Evolutionary conservation across 2,113 vertebrate species (phyloP).

Genomic region (Columbina picui): DNA sequence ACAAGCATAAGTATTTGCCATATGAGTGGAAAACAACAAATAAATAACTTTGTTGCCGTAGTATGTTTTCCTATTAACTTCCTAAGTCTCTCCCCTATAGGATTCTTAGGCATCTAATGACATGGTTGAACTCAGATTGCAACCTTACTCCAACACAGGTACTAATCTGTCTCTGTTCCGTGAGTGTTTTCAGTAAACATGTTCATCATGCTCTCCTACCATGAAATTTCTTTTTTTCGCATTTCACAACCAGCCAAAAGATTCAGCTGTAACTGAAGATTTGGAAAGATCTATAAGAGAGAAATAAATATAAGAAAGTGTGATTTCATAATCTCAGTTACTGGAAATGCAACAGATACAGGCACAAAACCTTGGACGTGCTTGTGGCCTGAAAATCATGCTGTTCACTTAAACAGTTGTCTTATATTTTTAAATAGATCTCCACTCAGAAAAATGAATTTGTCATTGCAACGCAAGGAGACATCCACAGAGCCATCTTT

Average conservation of each 20-base stretch:
- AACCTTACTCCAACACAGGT: rapidly evolving
- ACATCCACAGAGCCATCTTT: background rate
- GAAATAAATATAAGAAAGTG: background rate
- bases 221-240: background rate
- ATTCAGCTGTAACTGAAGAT: background rate
- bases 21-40: background rate
- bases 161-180: background rate
- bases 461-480: background rate
- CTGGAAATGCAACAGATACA: background rate
- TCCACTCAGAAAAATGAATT: background rate
- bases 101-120: background rate
- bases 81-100: background rate
- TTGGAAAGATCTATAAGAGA: background rate
- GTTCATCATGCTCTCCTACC: background rate
- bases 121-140: background rate
- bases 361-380: background rate
- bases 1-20: background rate
- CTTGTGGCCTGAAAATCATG: background rate
- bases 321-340: background rate
- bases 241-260: background rate
- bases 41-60: background rate
- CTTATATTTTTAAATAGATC: background rate
- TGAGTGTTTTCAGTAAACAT: background rate
- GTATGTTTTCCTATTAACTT: background rate
- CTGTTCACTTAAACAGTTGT: background rate